These are phyloP conservation scores for Exocentrus adspersus DNA, from an alignment of 2,888 invertebrate species.

Conservation along the genomic window DNA sequence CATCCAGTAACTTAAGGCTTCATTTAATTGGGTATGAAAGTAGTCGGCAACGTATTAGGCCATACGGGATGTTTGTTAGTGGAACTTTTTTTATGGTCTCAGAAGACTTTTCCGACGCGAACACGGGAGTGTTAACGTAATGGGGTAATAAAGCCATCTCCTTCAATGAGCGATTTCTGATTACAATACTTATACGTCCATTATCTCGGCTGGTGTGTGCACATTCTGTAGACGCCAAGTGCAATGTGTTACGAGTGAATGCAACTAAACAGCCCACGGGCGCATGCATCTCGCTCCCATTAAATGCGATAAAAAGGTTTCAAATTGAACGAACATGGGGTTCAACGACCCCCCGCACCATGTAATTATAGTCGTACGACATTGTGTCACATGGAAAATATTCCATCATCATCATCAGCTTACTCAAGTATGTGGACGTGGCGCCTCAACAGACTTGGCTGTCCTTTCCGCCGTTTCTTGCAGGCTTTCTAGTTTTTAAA, in stretches of 20 bases:
- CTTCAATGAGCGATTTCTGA: neutral
- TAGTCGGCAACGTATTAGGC: too few relatives aligned
- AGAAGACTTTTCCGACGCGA: too few relatives aligned
- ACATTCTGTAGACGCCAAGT: neutral
- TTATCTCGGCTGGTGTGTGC: neutral
- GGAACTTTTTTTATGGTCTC: too few relatives aligned
- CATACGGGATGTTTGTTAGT: too few relatives aligned
- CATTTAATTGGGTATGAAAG: neutral
- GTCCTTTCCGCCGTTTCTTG: too few relatives aligned
- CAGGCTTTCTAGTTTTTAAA: too few relatives aligned
- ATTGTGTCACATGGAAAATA: constrained; percentile 28
- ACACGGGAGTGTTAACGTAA: too few relatives aligned
- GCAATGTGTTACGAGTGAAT: neutral
- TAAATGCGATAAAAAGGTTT: constrained; percentile 38
- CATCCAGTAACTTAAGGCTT: neutral
- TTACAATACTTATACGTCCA: neutral
- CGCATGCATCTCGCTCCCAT: constrained; percentile 25
- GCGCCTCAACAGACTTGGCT: too few relatives aligned
- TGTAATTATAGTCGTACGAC: constrained; percentile 33
- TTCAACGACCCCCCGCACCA: constrained; percentile 37
- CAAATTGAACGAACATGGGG: constrained; percentile 31
- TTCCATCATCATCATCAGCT: constrained; percentile 14
- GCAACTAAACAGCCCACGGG: constrained; percentile 5
- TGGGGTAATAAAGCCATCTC: neutral
- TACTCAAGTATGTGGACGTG: too few relatives aligned